Evolutionary conservation across 2,888 invertebrate species (phyloP).

Genomic region (Dicranocentrus wangi): DNA sequence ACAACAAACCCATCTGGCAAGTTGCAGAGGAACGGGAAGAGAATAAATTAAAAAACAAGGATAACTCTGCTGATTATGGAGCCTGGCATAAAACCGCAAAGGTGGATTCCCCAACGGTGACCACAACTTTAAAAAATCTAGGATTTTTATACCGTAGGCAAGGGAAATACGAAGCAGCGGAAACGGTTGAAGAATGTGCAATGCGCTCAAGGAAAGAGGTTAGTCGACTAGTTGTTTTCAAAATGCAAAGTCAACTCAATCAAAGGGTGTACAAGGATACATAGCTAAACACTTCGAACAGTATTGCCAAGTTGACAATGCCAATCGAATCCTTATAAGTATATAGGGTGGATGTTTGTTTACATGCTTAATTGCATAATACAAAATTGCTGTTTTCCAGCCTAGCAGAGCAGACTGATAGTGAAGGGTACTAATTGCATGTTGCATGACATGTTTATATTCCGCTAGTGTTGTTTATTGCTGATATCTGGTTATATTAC

Average conservation of each 20-base stretch:
- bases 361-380: too few species aligned
- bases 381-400: constrained; percentile 38
- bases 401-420: constrained; percentile 50
- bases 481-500: constrained; percentile 57
- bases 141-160: constrained; percentile 98
- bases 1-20: constrained; percentile 97
- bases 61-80: constrained; percentile 92
- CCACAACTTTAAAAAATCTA: constrained; percentile 97
- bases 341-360: too few species aligned
- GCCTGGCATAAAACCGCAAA: constrained; percentile 99
- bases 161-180: constrained; percentile 99
- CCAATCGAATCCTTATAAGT: too few species aligned
- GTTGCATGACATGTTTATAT: constrained; percentile 50
- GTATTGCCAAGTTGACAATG: too few species aligned
- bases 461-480: constrained; percentile 57
- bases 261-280: background rate
- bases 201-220: constrained; percentile 96
- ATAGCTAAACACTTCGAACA: too few species aligned
- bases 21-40: constrained; percentile 99
- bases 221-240: constrained; percentile 9
- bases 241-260: background rate
- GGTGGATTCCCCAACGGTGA: constrained; percentile 95
- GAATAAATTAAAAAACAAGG: constrained; percentile 91
- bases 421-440: constrained; percentile 63
- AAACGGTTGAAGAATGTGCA: constrained; percentile 98